Percentiles rank a stretch among this genome's conserved stretches.
These are phyloP conservation scores for Lethocerus indicus DNA, from an alignment of 1,140 invertebrate species.

Conservation along the genomic window DNA sequence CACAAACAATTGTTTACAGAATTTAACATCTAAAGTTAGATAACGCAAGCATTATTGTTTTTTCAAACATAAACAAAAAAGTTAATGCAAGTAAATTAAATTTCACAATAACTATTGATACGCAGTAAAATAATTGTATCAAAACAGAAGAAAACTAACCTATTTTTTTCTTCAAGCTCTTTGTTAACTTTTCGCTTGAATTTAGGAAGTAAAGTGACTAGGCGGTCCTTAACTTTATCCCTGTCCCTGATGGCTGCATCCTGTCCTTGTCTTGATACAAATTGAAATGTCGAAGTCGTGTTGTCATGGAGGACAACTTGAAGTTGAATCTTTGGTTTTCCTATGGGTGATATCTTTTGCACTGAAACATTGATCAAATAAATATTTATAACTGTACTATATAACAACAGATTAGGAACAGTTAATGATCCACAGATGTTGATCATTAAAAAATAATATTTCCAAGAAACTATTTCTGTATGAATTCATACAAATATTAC, in stretches of 20 bases:
- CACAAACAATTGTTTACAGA: too few species aligned
- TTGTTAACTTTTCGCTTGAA: conserved; percentile 89
- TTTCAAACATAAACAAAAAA: too few species aligned
- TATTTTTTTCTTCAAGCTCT: conserved; percentile 80
- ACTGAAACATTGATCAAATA: too few species aligned
- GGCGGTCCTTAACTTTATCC: conserved; percentile 82
- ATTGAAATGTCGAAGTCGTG: conserved; percentile 92
- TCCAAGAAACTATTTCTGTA: too few species aligned
- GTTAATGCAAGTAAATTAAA: background rate
- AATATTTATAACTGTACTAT: too few species aligned
- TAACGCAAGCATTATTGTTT: too few species aligned
- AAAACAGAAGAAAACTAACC: conserved; percentile 20
- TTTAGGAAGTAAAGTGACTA: conserved; percentile 84
- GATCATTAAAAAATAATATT: too few species aligned
- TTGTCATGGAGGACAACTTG: conserved; percentile 92
- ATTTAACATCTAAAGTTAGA: too few species aligned
- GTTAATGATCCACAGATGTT: too few species aligned
- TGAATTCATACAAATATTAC: conserved; percentile 8
- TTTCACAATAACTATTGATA: background rate
- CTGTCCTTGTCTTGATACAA: conserved; percentile 72
- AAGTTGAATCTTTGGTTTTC: conserved; percentile 96
- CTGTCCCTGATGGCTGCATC: conserved; percentile 75
- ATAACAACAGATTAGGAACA: too few species aligned
- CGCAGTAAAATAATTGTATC: background rate
- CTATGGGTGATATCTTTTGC: conserved; percentile 97